phyloP scores from a whole-genome alignment of 2,888 invertebrate species.

The Norana najaformis region DNA sequence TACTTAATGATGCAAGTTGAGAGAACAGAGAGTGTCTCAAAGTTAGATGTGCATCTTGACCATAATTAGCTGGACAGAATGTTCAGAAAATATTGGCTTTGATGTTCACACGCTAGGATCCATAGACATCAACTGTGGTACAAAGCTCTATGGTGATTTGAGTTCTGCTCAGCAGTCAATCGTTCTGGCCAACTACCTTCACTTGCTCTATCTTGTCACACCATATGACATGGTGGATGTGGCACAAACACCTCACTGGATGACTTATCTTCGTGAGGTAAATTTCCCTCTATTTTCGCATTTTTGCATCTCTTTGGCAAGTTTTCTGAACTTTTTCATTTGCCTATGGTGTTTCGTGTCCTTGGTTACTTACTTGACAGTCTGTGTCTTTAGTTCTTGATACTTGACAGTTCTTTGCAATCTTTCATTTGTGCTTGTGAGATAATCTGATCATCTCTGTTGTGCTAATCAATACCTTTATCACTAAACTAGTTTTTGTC shows the following conservation, averaged over 20 bases:
- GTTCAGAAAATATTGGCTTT: background rate
- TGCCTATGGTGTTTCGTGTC: background rate
- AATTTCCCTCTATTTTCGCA: background rate
- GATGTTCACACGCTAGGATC: conserved; percentile 69
- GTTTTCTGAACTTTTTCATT: background rate
- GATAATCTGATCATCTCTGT: no score
- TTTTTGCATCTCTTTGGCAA: background rate
- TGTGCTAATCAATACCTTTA: background rate
- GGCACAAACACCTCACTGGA: conserved; percentile 53
- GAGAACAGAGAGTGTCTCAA: background rate
- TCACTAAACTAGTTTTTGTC: background rate
- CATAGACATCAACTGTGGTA: conserved; percentile 75
- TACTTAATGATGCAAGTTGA: no score
- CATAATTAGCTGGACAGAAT: background rate
- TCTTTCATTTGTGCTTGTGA: background rate
- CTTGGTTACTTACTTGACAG: background rate
- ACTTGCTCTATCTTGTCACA: conserved; percentile 84
- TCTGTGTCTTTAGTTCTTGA: background rate
- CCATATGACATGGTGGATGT: conserved; percentile 71
- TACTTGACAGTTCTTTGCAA: background rate
- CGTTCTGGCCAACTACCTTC: conserved; percentile 79
- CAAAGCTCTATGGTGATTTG: conserved; percentile 76
- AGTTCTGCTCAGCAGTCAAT: conserved; percentile 74
- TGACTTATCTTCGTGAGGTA: conserved; percentile 57
- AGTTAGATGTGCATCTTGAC: background rate